A percentile compares a stretch with the other conserved stretches of the same genome.
These are phyloP conservation scores for Pachyuromys duprasi DNA, from an alignment of 2,797 vertebrate species.

Conservation along the genomic window DNA sequence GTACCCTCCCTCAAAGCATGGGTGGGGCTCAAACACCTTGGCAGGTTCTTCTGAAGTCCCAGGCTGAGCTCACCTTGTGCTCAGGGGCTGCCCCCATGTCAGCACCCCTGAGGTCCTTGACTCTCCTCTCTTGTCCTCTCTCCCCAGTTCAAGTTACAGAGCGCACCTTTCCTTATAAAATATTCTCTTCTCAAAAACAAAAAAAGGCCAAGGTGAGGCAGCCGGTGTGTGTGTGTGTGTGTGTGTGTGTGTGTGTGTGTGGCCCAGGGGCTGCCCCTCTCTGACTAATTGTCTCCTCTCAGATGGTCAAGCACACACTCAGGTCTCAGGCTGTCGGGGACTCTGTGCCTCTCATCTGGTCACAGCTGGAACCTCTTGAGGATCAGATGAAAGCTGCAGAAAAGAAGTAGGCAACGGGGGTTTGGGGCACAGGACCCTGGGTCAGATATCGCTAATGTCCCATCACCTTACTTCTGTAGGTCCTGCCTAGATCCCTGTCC, in stretches of 20 bases:
- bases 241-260: not conserved
- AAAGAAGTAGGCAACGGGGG: not conserved
- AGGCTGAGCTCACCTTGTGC: accelerated
- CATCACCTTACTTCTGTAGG: not conserved
- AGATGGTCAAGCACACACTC: conserved; percentile 8
- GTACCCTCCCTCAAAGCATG: accelerated
- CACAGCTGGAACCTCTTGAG: not conserved
- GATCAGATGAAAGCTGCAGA: not conserved
- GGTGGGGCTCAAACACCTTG: not conserved
- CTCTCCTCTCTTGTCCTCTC: not conserved
- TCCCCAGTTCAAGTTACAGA: not conserved
- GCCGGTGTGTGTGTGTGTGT: not conserved
- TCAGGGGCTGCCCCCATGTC: accelerated
- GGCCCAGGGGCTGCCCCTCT: accelerated
- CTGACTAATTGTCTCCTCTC: not conserved
- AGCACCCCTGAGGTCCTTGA: not conserved
- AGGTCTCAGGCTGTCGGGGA: conserved; percentile 68
- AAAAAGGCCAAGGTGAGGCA: conserved; percentile 55
- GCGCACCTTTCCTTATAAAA: not conserved
- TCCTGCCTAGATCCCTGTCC: accelerated
- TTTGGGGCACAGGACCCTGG: not conserved
- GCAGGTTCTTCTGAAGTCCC: not conserved
- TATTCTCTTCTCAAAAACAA: not conserved
- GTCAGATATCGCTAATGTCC: not conserved
- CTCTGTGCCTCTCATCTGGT: conserved; percentile 63